Conservation (phyloP, 2,888 invertebrate genomes). For the Drosophila niveifrons region DNA sequence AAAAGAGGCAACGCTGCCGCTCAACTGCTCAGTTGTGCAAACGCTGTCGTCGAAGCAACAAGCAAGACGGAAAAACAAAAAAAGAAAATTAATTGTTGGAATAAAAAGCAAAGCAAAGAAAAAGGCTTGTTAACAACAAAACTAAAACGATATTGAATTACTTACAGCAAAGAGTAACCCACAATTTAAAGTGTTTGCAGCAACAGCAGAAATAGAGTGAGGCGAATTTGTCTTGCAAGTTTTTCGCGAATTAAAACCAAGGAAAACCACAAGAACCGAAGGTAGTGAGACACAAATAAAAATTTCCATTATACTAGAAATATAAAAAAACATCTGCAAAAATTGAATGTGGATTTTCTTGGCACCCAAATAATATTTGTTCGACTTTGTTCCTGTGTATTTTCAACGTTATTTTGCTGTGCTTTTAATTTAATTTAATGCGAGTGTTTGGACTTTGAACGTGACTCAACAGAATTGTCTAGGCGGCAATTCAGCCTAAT, state of each 20-base stretch:
- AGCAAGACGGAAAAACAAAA: conserved; percentile 35
- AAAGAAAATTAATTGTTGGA: conserved; percentile 18
- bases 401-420: conserved; percentile 23
- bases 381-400: conserved; percentile 66
- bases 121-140: conserved; percentile 37
- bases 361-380: conserved; percentile 55
- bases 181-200: conserved; percentile 44
- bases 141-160: conserved; percentile 37
- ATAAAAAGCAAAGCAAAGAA: conserved; percentile 18
- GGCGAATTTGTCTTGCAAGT: conserved; percentile 63
- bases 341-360: conserved; percentile 62
- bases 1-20: conserved; percentile 50
- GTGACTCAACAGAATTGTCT: conserved; percentile 70
- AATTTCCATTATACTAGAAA: conserved; percentile 75
- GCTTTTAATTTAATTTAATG: conserved; percentile 33
- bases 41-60: conserved; percentile 81
- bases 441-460: conserved; percentile 72
- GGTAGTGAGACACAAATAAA: conserved; percentile 57
- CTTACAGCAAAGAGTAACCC: conserved; percentile 16
- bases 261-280: conserved; percentile 26
- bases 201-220: conserved; percentile 59
- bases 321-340: conserved; percentile 37
- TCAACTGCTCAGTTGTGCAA: conserved; percentile 77
- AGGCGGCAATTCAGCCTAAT: conserved; percentile 46
- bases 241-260: conserved; percentile 48